Conservation (phyloP, 1,140 invertebrate genomes). For the Pachypeltis micranthus region DNA sequence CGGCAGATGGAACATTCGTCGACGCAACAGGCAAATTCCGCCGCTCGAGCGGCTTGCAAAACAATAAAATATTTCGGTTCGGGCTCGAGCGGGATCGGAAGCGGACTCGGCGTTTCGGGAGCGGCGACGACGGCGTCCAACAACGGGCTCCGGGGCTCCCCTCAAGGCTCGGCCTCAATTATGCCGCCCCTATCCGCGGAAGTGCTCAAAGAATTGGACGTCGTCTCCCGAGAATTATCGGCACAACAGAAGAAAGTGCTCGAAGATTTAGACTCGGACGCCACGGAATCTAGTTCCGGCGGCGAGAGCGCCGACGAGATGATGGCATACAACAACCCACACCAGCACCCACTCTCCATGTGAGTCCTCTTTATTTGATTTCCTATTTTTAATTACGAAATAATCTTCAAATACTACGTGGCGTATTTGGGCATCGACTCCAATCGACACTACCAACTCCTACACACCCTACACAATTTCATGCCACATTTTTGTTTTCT, state of each 20-base stretch:
- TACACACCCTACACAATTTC: no score
- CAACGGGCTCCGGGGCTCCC: conserved; percentile 19
- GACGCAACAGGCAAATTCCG: conserved; percentile 30
- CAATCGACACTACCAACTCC: no score
- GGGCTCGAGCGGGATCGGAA: conserved; percentile 36
- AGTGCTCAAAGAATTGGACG: conserved; percentile 44
- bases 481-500: no score
- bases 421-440: no score
- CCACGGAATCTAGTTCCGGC: conserved; percentile 83
- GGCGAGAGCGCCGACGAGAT: conserved; percentile 87
- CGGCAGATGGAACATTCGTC: conserved; percentile 39
- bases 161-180: conserved; percentile 39
- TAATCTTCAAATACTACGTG: no score
- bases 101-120: conserved; percentile 26
- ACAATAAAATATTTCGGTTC: conserved; percentile 45
- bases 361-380: conserved; percentile 48
- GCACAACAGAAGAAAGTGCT: conserved; percentile 59
- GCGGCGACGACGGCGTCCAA: conserved; percentile 29
- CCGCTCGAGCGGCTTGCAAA: conserved; percentile 15
- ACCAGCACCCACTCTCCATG: conserved; percentile 61
- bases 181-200: conserved; percentile 36
- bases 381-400: no score
- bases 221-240: conserved; percentile 52
- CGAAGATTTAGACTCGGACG: conserved; percentile 73
- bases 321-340: conserved; percentile 61